A percentile compares a stretch with the other conserved stretches of the same genome.
Evolutionary conservation across 1,140 invertebrate genomes (phyloP).

Genomic region (Drosophila bifasciata): DNA sequence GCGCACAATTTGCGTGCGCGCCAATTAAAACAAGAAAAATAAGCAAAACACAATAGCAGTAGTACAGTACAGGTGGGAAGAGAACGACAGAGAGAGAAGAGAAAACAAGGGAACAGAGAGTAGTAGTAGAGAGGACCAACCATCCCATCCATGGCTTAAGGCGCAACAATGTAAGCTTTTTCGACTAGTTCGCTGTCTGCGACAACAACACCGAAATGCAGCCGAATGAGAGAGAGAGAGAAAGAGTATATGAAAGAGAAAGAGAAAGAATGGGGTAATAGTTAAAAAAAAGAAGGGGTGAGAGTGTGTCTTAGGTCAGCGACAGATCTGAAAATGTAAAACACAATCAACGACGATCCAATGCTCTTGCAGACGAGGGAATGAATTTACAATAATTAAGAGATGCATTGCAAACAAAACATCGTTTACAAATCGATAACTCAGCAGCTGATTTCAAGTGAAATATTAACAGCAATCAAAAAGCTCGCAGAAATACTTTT

Average conservation of each 20-base stretch:
- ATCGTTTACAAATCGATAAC: too few relatives aligned
- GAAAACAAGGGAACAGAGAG: neutral
- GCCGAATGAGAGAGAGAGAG: slow-evolving; percentile 21
- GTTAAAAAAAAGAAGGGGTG: neutral
- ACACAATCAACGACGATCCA: slow-evolving; percentile 31
- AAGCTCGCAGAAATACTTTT: too few relatives aligned
- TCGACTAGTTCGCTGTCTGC: slow-evolving; percentile 71
- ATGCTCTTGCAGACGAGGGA: slow-evolving; percentile 17
- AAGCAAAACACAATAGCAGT: slow-evolving; percentile 16
- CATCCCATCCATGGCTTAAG: slow-evolving; percentile 1
- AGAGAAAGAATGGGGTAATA: slow-evolving; percentile 16
- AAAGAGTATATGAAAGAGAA: slow-evolving; percentile 12
- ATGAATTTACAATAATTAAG: neutral
- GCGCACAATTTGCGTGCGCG: slow-evolving; percentile 76
- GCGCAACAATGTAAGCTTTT: slow-evolving; percentile 62
- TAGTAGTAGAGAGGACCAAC: neutral
- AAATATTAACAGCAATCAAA: too few relatives aligned
- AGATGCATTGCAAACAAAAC: neutral
- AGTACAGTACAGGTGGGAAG: neutral
- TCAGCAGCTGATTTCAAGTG: too few relatives aligned
- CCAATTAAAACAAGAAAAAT: slow-evolving; percentile 70
- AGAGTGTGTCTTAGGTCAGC: slow-evolving; percentile 17
- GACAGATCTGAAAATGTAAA: slow-evolving; percentile 29
- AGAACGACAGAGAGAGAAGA: neutral
- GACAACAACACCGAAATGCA: slow-evolving; percentile 47